These are phyloP conservation scores for Horisme vitalbata DNA, from an alignment of 2,888 invertebrate species.

Conservation along the genomic window DNA sequence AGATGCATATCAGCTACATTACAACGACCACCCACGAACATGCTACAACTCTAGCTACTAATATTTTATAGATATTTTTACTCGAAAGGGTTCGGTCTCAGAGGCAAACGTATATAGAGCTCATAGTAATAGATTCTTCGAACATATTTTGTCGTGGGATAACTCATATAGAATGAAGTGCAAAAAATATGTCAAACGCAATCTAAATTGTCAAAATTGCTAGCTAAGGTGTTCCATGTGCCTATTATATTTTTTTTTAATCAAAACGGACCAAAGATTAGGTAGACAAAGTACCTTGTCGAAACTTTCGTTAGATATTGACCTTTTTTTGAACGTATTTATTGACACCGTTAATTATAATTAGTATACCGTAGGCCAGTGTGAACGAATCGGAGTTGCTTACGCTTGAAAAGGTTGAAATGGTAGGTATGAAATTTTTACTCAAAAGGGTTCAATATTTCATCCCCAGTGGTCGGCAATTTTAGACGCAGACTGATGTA, in stretches of 20 bases:
- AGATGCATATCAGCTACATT: conserved; percentile 31
- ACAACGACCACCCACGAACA: conserved; percentile 36
- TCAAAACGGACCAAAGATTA: no score
- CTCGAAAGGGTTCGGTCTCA: conserved; percentile 25
- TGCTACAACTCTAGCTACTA: conserved; percentile 4
- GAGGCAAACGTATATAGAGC: background rate
- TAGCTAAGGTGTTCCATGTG: no score
- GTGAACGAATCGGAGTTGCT: background rate
- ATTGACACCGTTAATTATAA: no score
- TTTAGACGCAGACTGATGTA: conserved; percentile 50
- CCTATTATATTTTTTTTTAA: no score
- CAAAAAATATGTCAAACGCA: no score
- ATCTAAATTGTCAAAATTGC: no score
- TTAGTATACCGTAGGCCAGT: no score
- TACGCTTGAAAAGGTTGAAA: background rate
- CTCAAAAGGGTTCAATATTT: conserved; percentile 37
- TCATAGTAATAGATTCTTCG: background rate
- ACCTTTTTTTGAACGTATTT: no score
- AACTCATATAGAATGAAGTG: no score
- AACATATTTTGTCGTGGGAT: no score
- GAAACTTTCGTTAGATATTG: no score
- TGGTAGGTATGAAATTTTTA: conserved; percentile 8
- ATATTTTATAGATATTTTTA: conserved; percentile 11
- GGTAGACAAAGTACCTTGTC: no score
- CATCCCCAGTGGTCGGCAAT: conserved; percentile 36